Evolutionary conservation across 2,888 invertebrate genomes (phyloP).

Genomic region (Zelleria hepariella): DNA sequence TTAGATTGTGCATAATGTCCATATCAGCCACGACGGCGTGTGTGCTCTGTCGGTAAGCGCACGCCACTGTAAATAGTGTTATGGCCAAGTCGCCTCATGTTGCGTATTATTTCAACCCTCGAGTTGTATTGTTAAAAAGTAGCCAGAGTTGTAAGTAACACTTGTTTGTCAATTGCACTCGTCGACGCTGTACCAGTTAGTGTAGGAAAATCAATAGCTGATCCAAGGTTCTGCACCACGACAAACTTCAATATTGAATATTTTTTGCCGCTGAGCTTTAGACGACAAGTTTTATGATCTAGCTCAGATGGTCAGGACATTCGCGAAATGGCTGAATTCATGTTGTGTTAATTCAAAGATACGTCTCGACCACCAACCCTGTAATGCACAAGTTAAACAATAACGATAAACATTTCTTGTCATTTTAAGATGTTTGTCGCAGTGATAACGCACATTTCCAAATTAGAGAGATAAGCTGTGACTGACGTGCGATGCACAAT

Average conservation of each 20-base stretch:
- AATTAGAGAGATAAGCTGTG: not conserved
- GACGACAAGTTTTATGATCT: too few species aligned
- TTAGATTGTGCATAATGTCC: constrained; percentile 57
- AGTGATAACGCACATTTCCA: not conserved
- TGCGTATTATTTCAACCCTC: constrained; percentile 49
- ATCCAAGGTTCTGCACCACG: not conserved
- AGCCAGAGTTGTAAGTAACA: constrained; percentile 64
- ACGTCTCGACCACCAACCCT: not conserved
- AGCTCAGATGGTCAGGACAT: too few species aligned
- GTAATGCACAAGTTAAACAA: not conserved
- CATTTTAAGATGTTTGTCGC: too few species aligned
- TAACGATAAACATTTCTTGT: not conserved
- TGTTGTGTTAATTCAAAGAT: not conserved
- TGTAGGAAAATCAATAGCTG: not conserved
- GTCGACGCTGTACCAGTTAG: constrained; percentile 59
- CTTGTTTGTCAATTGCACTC: constrained; percentile 71
- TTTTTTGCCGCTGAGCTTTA: not conserved
- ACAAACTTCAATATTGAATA: not conserved
- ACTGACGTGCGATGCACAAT: not conserved
- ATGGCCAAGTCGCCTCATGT: constrained; percentile 33
- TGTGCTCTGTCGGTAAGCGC: constrained; percentile 23
- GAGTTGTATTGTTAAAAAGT: constrained; percentile 64
- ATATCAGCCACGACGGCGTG: constrained; percentile 42
- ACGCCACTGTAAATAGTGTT: constrained; percentile 47
- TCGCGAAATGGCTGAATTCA: too few species aligned